A percentile compares a stretch with the other conserved stretches of the same genome.
Conservation (phyloP, 92 coral and sea anemone species). For the Epizoanthus ramosus region DNA sequence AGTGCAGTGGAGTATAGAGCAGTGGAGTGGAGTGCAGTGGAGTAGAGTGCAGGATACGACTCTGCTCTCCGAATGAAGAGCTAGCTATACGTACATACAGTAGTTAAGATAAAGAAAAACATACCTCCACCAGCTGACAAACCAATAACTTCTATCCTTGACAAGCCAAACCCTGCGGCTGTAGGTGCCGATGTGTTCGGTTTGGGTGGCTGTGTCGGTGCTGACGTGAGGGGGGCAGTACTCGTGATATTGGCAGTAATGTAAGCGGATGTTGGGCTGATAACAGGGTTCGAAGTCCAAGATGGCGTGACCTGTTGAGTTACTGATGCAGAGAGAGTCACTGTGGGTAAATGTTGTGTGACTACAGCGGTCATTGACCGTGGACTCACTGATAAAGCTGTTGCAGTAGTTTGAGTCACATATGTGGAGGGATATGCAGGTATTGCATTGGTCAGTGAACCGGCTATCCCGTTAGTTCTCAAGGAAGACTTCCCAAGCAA, state of each 20-base stretch:
- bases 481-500: not conserved
- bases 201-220: not conserved
- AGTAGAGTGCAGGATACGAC: too few species aligned
- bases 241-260: not conserved
- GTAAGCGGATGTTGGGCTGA: not conserved
- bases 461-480: not conserved
- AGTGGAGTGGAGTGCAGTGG: too few species aligned
- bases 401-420: not conserved
- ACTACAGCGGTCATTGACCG: not conserved
- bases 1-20: too few species aligned
- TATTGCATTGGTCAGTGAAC: not conserved
- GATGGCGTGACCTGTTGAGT: not conserved
- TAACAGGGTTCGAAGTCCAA: not conserved
- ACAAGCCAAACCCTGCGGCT: not conserved
- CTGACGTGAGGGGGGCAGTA: not conserved
- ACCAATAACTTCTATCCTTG: not conserved
- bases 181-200: not conserved
- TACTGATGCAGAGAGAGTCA: not conserved
- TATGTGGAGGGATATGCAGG: not conserved
- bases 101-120: not conserved
- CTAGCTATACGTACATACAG: too few species aligned
- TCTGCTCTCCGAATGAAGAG: too few species aligned
- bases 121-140: slow-evolving; percentile 9
- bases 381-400: not conserved
- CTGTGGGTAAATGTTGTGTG: not conserved